These are phyloP conservation scores for Propithecus coquereli DNA, from an alignment of 2,113 vertebrate species.

Conservation along the genomic window DNA sequence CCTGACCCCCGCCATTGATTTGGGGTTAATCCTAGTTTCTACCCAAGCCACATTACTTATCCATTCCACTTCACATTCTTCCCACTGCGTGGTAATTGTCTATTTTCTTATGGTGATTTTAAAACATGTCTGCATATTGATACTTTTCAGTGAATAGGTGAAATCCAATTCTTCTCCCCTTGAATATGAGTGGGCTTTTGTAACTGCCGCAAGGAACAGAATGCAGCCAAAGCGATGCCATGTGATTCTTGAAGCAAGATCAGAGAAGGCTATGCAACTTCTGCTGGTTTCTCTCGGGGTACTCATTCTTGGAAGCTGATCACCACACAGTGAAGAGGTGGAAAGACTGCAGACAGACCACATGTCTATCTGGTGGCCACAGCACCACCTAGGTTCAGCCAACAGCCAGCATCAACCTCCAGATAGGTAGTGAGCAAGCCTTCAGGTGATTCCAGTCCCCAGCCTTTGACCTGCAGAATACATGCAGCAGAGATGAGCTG, in stretches of 20 bases:
- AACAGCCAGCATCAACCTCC: neutral
- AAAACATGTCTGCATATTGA: neutral
- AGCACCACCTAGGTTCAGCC: neutral
- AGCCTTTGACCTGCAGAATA: neutral
- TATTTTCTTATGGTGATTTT: neutral
- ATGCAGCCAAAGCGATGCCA: neutral
- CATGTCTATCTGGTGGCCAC: neutral
- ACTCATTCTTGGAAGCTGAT: neutral
- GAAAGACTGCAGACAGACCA: neutral
- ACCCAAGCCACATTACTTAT: neutral
- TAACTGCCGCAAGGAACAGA: neutral
- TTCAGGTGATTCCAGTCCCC: neutral
- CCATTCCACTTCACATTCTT: neutral
- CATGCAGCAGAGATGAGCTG: neutral
- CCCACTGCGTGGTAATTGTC: neutral
- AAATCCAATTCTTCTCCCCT: neutral
- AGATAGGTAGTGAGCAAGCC: neutral
- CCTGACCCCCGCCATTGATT: neutral
- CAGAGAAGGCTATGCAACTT: neutral
- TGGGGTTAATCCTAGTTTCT: neutral
- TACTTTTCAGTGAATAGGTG: neutral
- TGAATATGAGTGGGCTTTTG: neutral
- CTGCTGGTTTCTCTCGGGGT: neutral
- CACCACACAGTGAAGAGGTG: neutral
- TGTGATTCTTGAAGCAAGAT: neutral